Conservation (phyloP, 2,888 invertebrate species). For the Cremastobaeus sp. region DNA sequence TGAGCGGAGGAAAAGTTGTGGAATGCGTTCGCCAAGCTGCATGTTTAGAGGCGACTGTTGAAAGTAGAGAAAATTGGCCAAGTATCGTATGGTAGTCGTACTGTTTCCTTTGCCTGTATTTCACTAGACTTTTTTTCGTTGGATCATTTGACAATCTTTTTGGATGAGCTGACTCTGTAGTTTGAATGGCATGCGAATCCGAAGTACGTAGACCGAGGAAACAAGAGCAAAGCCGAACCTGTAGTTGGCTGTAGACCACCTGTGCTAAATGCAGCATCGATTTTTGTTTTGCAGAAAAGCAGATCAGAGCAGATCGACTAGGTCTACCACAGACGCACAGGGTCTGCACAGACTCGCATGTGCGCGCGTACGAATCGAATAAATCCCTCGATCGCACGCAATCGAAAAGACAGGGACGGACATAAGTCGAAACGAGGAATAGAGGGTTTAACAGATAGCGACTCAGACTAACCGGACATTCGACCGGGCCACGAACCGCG, state of each 20-base stretch:
- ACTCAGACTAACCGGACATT: constrained; percentile 60
- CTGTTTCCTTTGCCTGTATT: too few species aligned
- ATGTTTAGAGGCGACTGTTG: constrained; percentile 9
- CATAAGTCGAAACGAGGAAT: constrained; percentile 48
- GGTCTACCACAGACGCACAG: constrained; percentile 42
- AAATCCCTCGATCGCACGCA: constrained; percentile 43
- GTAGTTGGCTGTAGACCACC: constrained; percentile 8
- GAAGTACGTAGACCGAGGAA: constrained; percentile 23
- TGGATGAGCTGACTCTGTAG: constrained; percentile 19
- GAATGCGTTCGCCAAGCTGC: too few species aligned
- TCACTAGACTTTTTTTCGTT: background rate
- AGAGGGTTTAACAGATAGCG: constrained; percentile 54
- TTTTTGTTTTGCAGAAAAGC: constrained; percentile 58
- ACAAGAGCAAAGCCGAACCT: constrained; percentile 6
- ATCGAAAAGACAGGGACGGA: constrained; percentile 54
- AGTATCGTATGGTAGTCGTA: background rate
- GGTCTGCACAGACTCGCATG: constrained; percentile 38
- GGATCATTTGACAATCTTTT: background rate
- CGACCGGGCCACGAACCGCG: constrained; percentile 63
- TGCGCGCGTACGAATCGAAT: constrained; percentile 43
- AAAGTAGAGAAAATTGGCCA: background rate
- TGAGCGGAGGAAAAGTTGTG: background rate
- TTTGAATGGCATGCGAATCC: constrained; percentile 41
- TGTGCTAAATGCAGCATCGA: constrained; percentile 41
- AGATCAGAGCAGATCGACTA: constrained; percentile 55